phyloP scores from a whole-genome alignment of 2,888 invertebrate genomes.

The Cordilura impudica region DNA sequence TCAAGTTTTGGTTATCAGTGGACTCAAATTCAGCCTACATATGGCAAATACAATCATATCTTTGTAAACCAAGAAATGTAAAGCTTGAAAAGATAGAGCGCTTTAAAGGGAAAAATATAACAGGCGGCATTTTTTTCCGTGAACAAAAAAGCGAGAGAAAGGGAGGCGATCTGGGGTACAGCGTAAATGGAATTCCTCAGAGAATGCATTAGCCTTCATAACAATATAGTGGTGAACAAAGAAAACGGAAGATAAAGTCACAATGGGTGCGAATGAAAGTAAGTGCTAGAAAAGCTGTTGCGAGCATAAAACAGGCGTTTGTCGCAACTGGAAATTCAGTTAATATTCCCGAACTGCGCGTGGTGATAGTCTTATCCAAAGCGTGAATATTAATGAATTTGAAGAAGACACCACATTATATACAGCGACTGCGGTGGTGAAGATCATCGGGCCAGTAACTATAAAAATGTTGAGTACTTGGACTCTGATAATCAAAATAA shows the following conservation, averaged over 20 bases:
- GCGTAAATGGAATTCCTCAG: neutral
- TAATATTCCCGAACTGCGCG: neutral
- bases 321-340: neutral
- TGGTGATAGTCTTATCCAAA: neutral
- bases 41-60: no score
- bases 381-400: slow-evolving; percentile 5
- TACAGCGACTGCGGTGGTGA: neutral
- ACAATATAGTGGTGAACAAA: slow-evolving; percentile 3
- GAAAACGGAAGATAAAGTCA: slow-evolving; percentile 24
- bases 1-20: no score
- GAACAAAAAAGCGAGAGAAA: slow-evolving; percentile 6
- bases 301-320: slow-evolving; percentile 3
- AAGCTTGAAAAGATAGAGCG: no score
- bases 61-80: no score
- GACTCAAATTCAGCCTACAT: no score
- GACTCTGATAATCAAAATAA: no score
- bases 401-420: slow-evolving; percentile 8
- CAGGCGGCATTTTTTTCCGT: no score
- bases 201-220: slow-evolving; percentile 4
- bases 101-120: no score
- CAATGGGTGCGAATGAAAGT: slow-evolving; percentile 34
- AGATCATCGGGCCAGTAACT: no score
- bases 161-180: slow-evolving; percentile 14
- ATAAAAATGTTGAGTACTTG: no score
- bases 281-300: slow-evolving; percentile 23